These are phyloP conservation scores for Aphaenogaster rudis DNA, from an alignment of 1,140 invertebrate genomes.

Conservation along the genomic window DNA sequence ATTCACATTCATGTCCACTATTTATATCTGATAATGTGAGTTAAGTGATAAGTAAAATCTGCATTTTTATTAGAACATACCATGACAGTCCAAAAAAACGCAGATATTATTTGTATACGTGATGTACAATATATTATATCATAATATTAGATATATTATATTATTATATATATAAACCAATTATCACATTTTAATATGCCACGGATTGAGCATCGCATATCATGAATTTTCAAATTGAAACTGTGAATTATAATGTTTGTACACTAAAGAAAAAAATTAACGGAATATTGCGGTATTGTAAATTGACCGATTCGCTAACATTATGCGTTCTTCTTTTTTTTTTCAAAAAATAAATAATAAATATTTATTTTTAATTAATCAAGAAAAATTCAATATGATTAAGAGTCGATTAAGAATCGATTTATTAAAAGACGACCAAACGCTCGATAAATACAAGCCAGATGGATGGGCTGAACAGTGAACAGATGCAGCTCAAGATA, in stretches of 20 bases:
- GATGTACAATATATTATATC: not conserved
- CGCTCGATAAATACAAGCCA: not conserved
- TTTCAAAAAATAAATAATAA: not conserved
- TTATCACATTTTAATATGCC: not conserved
- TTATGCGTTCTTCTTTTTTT: not conserved
- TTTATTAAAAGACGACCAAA: not conserved
- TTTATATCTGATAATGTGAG: not conserved
- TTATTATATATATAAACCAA: not conserved
- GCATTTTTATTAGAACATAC: not conserved
- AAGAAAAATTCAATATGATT: not conserved
- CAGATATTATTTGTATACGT: not conserved
- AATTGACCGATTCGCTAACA: not conserved
- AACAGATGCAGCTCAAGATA: slow-evolving; percentile 67
- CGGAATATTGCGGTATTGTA: not conserved
- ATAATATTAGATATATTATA: not conserved
- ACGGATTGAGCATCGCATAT: not conserved
- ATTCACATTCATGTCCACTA: not conserved
- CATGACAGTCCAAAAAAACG: not conserved
- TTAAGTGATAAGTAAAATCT: not conserved
- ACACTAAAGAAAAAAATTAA: not conserved
- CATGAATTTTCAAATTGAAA: not conserved
- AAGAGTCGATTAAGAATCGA: not conserved
- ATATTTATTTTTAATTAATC: not conserved
- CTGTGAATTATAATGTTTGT: not conserved
- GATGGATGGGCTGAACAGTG: slow-evolving; percentile 27